Evolutionary conservation across 2,113 vertebrate species (phyloP), one percentile per base, ranked within the genome.

Genomic region (Nanorana parkeri): DNA sequence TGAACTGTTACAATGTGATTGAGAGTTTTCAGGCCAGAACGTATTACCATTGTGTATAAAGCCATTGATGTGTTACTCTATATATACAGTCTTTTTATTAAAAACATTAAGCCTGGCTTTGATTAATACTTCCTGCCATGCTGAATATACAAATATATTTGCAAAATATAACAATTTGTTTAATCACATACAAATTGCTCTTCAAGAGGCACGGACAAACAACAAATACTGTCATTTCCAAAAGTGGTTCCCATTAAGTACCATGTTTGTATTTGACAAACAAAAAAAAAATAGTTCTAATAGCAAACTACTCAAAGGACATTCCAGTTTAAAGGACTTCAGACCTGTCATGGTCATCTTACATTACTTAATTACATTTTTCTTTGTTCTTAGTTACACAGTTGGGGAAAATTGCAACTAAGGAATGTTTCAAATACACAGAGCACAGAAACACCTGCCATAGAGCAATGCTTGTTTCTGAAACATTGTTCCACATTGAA

Each of bases 241-340:
- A 92, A 91, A 90, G 83, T 41, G 41, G 41, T 47, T 47, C 17
- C 54, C 71, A 56, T 17, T 41, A 24, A 20, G 90, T 81, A 91
- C 89, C n/a, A 88, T 86, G 85, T 88, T 92, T 88, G 89, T 93
- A 87, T 92, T 93, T 93, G 89, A 89, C 91, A 93, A 89, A 90
- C 68, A 88, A 86, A 41, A 86, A 91, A 90, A 51, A 91, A 90
- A 51, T 83, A 89, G 84, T 87, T 86, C 89, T 89, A 91, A 92
- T 90, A 84, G 88, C 77, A 81, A 86, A 88, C 91, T 89, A 86
- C 88, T 93, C 86, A 89, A 73, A 88, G 88, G 88, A 84, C 88
- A 85, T 88, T 91, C 84, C 85, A 89, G 77, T 85, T 86, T 88
- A 86, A 87, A 61, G 79, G 15, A 10, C 11, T 19, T 47, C 20